These are phyloP conservation scores for Polymixis lichenea DNA, from an alignment of 2,888 invertebrate species.

Conservation along the genomic window DNA sequence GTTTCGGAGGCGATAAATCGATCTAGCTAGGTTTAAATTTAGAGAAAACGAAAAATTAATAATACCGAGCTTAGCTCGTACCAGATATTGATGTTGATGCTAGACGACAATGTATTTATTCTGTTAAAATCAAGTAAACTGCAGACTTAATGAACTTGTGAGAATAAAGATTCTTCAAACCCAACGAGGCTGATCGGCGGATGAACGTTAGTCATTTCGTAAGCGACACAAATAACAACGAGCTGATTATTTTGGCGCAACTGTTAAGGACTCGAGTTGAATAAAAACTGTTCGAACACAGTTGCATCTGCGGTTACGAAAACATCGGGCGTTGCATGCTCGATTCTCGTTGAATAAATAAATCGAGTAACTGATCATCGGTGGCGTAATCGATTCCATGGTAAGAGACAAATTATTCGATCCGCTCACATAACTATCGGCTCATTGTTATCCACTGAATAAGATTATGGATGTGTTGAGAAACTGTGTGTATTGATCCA, in stretches of 20 bases:
- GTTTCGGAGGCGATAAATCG: no score
- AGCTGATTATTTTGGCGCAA: constrained; percentile 69
- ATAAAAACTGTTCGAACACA: constrained; percentile 74
- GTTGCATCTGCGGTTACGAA: constrained; percentile 79
- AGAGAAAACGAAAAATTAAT: no score
- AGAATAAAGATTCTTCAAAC: constrained; percentile 30
- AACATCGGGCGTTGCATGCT: constrained; percentile 74
- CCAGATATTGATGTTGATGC: no score
- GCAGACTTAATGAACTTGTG: constrained; percentile 15
- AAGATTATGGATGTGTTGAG: constrained; percentile 69
- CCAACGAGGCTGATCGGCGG: constrained; percentile 29
- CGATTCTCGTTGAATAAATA: constrained; percentile 73
- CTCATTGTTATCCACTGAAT: constrained; percentile 66
- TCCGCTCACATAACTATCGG: constrained; percentile 73
- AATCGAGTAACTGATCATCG: constrained; percentile 65
- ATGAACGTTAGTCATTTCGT: constrained; percentile 57
- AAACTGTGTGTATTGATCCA: constrained; percentile 61
- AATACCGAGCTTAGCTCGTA: no score
- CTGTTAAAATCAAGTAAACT: background rate
- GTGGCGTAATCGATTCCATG: constrained; percentile 68
- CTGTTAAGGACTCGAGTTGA: constrained; percentile 73
- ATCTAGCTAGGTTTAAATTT: no score
- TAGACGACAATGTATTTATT: constrained; percentile 1
- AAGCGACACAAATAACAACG: constrained; percentile 68
- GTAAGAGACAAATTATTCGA: constrained; percentile 71